Percentiles rank a stretch among this genome's conserved stretches.
Evolutionary conservation across 92 coral and sea anemone genomes (phyloP).

Genomic region (Heliopora coerulea): DNA sequence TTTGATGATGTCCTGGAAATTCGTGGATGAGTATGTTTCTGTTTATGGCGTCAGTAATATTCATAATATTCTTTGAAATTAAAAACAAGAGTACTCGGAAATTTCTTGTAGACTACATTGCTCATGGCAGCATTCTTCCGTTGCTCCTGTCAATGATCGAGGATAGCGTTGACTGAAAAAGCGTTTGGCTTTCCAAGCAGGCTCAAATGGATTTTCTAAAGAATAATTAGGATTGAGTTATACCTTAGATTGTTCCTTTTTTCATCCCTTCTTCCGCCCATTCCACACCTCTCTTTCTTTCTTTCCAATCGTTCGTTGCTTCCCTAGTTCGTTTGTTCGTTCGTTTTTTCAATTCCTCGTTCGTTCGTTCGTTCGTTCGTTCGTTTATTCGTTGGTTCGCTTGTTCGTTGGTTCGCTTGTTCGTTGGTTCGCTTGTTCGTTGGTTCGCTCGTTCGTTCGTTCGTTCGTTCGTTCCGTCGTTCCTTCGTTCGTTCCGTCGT

Average conservation of each 20-base stretch:
- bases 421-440: neutral
- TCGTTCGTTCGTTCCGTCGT: constrained; percentile 9
- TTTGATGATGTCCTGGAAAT: neutral
- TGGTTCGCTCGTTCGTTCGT: neutral
- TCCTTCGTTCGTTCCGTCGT: constrained; percentile 12
- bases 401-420: neutral
- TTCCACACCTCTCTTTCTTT: neutral
- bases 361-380: constrained; percentile 14
- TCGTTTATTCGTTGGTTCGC: neutral
- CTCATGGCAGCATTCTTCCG: constrained; percentile 41
- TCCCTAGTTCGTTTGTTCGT: neutral
- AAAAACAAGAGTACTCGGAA: constrained; percentile 35
- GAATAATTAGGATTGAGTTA: neutral
- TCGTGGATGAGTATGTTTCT: neutral
- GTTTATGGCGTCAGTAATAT: too few species aligned
- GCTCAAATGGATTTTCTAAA: constrained; percentile 8
- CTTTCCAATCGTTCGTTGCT: neutral
- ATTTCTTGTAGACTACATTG: constrained; percentile 43
- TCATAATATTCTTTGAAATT: neutral
- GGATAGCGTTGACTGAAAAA: neutral
- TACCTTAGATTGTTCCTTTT: neutral
- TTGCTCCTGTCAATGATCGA: constrained; percentile 32
- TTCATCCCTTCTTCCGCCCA: constrained; percentile 1
- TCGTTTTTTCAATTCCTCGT: neutral
- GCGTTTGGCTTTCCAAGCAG: constrained; percentile 15